These are phyloP conservation scores for Oceanodroma tethys DNA, from an alignment of 2,113 vertebrate genomes.

Conservation along the genomic window DNA sequence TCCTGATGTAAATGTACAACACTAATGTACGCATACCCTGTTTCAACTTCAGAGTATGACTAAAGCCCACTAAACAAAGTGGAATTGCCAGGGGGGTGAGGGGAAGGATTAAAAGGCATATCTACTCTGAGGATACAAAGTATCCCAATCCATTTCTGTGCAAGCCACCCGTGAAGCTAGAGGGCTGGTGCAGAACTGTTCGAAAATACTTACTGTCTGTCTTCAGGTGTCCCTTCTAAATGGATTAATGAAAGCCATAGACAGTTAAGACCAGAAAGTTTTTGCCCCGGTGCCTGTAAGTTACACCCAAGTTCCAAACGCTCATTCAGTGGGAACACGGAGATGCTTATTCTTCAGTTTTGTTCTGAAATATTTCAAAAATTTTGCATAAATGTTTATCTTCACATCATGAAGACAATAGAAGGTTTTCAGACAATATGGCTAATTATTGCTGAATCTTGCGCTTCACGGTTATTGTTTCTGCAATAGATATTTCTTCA, in stretches of 20 bases:
- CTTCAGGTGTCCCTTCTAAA: not conserved
- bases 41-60: not conserved
- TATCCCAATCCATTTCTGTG: not conserved
- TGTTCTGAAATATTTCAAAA: not conserved
- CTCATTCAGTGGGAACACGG: not conserved
- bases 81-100: accelerated
- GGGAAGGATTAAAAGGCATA: not conserved
- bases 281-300: not conserved
- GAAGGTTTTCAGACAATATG: not conserved
- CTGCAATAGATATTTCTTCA: not conserved
- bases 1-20: not conserved
- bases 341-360: not conserved
- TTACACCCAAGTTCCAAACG: not conserved
- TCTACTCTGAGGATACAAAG: not conserved
- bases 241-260: not conserved
- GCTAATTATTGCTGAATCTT: not conserved
- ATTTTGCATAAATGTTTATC: not conserved
- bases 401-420: not conserved
- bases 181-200: not conserved
- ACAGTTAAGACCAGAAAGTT: not conserved
- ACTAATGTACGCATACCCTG: not conserved
- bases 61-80: not conserved
- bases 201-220: not conserved
- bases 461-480: not conserved
- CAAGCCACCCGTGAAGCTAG: not conserved